phyloP scores from a whole-genome alignment of 2,113 vertebrate species.

The Antechinus stuartii region DNA sequence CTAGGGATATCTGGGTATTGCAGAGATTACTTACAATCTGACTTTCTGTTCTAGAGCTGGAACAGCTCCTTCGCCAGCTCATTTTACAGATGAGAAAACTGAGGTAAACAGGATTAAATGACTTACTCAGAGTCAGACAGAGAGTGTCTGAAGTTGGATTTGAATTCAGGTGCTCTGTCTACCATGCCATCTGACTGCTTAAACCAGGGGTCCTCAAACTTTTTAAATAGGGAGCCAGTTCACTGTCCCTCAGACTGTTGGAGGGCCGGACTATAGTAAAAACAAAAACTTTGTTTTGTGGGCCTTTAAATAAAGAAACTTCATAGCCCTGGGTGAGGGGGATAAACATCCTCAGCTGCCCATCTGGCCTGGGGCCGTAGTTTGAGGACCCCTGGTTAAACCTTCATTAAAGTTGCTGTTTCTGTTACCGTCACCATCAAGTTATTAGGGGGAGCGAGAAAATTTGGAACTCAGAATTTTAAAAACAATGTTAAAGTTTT shows the following conservation, averaged over 20 bases:
- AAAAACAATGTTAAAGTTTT: neutral
- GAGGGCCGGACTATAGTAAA: too few relatives aligned
- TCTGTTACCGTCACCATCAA: neutral
- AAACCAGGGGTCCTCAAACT: too few relatives aligned
- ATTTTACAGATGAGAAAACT: neutral
- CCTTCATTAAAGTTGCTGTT: neutral
- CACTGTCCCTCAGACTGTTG: too few relatives aligned
- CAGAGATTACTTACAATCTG: neutral
- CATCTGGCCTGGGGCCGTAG: too few relatives aligned
- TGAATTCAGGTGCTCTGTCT: neutral
- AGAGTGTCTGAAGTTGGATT: neutral
- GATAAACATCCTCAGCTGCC: too few relatives aligned
- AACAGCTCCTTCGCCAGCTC: neutral
- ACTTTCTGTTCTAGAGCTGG: neutral
- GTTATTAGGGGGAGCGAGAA: neutral
- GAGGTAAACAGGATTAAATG: neutral
- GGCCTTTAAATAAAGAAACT: too few relatives aligned
- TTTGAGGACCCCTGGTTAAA: too few relatives aligned
- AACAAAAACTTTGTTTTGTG: too few relatives aligned
- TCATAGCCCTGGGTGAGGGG: too few relatives aligned
- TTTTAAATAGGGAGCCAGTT: too few relatives aligned
- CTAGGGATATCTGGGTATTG: neutral
- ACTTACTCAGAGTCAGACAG: neutral
- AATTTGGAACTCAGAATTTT: neutral
- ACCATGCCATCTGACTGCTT: neutral